Evolutionary conservation across 1,140 invertebrate genomes (phyloP).

Genomic region (Zaprionus africanus): DNA sequence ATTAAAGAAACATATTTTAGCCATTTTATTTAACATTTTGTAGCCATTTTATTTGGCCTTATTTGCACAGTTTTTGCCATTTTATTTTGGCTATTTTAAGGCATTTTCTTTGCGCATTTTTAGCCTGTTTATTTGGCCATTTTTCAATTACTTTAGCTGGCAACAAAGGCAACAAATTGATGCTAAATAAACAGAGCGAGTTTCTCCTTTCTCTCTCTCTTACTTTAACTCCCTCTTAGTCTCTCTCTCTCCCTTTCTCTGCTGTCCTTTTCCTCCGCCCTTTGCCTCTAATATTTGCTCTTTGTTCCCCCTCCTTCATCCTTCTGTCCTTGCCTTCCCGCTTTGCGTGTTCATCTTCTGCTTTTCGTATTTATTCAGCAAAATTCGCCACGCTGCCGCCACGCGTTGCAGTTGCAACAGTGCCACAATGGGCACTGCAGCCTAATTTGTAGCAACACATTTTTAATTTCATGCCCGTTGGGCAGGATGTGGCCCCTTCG

Average conservation of each 20-base stretch:
- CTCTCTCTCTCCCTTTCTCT: no score
- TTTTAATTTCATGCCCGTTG: constrained; percentile 39
- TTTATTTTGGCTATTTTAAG: neutral
- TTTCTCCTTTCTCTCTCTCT: no score
- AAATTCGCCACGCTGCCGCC: constrained; percentile 8
- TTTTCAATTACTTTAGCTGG: neutral
- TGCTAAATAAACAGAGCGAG: neutral
- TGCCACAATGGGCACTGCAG: constrained; percentile 47
- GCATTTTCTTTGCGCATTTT: neutral
- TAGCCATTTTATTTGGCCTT: neutral
- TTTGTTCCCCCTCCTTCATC: neutral
- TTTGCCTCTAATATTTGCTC: neutral
- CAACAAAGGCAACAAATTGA: constrained; percentile 1
- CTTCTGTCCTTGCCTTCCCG: neutral
- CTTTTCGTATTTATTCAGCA: constrained; percentile 43
- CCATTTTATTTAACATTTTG: neutral
- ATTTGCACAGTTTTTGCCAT: neutral
- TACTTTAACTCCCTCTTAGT: no score
- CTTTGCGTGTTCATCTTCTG: neutral
- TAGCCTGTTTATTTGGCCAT: neutral
- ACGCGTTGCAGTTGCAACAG: constrained; percentile 7
- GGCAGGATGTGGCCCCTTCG: constrained; percentile 17
- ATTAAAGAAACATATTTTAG: neutral
- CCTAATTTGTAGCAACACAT: constrained; percentile 66
- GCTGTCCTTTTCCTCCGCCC: neutral